Evolutionary conservation across 2,113 vertebrate genomes (phyloP).

Genomic region (Oreocharis arfaki): DNA sequence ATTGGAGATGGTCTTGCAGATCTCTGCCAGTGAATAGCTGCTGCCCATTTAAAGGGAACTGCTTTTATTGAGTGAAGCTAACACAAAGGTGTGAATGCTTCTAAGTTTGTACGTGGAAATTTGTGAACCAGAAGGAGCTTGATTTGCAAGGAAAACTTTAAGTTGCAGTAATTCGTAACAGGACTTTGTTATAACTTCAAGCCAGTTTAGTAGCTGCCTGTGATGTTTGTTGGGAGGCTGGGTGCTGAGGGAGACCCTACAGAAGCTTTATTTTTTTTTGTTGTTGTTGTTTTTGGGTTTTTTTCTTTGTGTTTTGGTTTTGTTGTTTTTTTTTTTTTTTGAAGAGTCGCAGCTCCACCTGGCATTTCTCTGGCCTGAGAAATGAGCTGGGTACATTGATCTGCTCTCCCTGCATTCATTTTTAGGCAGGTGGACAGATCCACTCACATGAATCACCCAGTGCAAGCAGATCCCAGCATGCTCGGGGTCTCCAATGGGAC

Average conservation of each 20-base stretch:
- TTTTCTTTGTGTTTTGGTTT: too few relatives aligned
- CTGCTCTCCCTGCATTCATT: not conserved
- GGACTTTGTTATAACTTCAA: not conserved
- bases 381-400: not conserved
- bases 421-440: not conserved
- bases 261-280: not conserved
- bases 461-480: not conserved
- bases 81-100: not conserved
- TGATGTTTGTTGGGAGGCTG: not conserved
- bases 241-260: not conserved
- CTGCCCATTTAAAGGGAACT: not conserved
- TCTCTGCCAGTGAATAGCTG: not conserved
- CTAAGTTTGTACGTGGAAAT: not conserved
- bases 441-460: too few relatives aligned
- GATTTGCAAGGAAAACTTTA: not conserved
- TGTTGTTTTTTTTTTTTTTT: too few relatives aligned
- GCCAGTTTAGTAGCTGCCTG: not conserved
- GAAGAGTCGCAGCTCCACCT: not conserved
- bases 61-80: not conserved
- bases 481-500: fast-evolving
- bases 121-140: not conserved
- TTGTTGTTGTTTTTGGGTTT: too few relatives aligned
- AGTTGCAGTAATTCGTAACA: not conserved
- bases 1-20: not conserved
- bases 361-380: not conserved